Base-by-base conservation (phyloP, 2,797 vertebrate genomes). In the Fundulus diaphanus region DNA sequence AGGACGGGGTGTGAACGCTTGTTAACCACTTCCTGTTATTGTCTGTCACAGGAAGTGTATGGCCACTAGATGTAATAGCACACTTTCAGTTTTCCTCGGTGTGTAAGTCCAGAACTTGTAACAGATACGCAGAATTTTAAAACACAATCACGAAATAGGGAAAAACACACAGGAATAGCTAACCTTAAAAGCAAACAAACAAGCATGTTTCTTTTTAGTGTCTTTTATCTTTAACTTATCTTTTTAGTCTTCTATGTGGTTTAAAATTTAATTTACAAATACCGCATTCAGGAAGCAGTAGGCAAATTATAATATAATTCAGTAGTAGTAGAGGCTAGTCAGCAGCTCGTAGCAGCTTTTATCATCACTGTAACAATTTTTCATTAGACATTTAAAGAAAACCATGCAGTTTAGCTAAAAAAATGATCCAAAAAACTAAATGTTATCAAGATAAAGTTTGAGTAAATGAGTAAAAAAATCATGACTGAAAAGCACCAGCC, bases 1-100 rank as follows among this genome's bases (percentile, higher is more conserved):
- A 82, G 82, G 83, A 73, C 66, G 87, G 33, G 85, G 85, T 83
- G 35, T 63, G 49, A 74, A 88, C 84, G 84, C 90, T 91, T 89
- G 92, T 94, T 95, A 94, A 95, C 92, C 92, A 92, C 89, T 95
- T 96, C 94, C 95, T 93, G 90, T 93, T 94, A 95, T 95, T 95
- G 94, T 95, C 88, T 82, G 72, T 85, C 70, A 52, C 84, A 92
- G 94, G 94, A 95, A 94, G 89, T 89, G 85, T 89, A 94, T 88
- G 91, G 87, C 84, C 94, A 92, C 85, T 78, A 84, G 80, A 86
- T 90, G 93, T 81, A 90, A 91, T 87, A 82, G 82, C 78, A 89
- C 82, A 90, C 82, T 92, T 90, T 91, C 84, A 81, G 8, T 92
- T 87, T 91, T 76, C 88, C 67, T 75, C 16, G 54, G 67, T 77